A percentile compares a stretch with the other conserved stretches of the same genome.
phyloP scores from a whole-genome alignment of 2,888 invertebrate species.

The Diarsia brunnea region DNA sequence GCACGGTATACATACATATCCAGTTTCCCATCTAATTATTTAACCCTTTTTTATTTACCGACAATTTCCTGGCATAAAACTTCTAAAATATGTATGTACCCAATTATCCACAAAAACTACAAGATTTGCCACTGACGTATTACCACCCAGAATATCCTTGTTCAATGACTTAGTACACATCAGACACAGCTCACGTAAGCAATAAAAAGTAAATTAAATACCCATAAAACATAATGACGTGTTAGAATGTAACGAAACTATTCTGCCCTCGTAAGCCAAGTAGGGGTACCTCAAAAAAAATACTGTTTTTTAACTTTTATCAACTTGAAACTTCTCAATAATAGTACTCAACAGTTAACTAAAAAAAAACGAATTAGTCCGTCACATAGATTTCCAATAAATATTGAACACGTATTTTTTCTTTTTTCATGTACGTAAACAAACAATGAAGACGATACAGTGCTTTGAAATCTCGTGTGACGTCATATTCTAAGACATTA shows the following conservation, averaged over 20 bases:
- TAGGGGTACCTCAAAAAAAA: not conserved
- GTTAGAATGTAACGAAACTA: constrained; percentile 44
- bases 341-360: too few relatives aligned
- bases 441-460: too few relatives aligned
- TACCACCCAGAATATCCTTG: constrained; percentile 59
- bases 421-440: too few relatives aligned
- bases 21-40: not conserved
- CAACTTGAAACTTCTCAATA: too few relatives aligned
- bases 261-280: not conserved
- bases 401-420: too few relatives aligned
- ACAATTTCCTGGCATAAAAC: not conserved
- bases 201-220: constrained; percentile 64
- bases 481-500: too few relatives aligned
- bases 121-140: not conserved
- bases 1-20: not conserved
- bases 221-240: constrained; percentile 54
- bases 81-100: constrained; percentile 5
- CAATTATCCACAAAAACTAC: constrained; percentile 5
- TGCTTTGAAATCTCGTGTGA: too few relatives aligned
- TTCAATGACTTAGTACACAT: constrained; percentile 30
- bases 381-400: too few relatives aligned
- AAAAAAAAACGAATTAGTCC: too few relatives aligned
- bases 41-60: too few relatives aligned
- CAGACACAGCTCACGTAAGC: constrained; percentile 31
- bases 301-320: not conserved